Base-by-base conservation (phyloP, 2,113 vertebrate genomes). In the Aldabrachelys gigantea region DNA sequence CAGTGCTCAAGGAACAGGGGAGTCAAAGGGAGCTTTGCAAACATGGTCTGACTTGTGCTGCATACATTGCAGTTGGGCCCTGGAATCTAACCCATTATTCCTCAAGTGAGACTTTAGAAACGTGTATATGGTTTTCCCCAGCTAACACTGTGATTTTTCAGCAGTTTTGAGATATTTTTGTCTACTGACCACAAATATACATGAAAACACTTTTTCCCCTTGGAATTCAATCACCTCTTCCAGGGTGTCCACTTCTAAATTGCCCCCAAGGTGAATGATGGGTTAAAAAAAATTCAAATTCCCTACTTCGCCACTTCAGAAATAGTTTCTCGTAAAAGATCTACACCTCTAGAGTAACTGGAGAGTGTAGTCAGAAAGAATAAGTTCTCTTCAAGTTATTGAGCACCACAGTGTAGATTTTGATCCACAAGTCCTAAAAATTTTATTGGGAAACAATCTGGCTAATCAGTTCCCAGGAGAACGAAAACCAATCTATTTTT, bases 11-110 rank as follows among this genome's bases (percentile, higher is more conserved):
- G 41, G n/a, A 8, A 19, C 47, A 59, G 83, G 16, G 75, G 9
- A 78, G 79, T 16, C 65, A 44, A 52, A 21, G 10, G 56, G 12
- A 91, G 85, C 78, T n/a, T 82, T 27, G 6, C 3, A 52, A 44
- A 75, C 0, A 0, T 0, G 14, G 21, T 85, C 49, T 19, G 81
- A 29, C 14, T 72, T 49, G 8, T 7, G 65, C n/a, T 54, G 11
- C 10, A 62, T 17, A 4, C 0, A 3, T 3, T 27, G 41, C 53
- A 54, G 21, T 52, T 49, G 29, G 53, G 89, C 81, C 38, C 35
- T 6, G 1, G 22, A 6, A 38, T 72, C 65, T 72, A 19, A 8
- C 65, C n/a, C 65, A 38, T 38, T 72, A 72, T 72, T 72, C 65
- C 38, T 35, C 22, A 72, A n/a, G 16, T 29, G 19, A 72, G 65